A percentile compares a stretch with the other conserved stretches of the same genome.
Evolutionary conservation across 2,797 vertebrate genomes (phyloP).

Genomic region (Cossypha heuglini): DNA sequence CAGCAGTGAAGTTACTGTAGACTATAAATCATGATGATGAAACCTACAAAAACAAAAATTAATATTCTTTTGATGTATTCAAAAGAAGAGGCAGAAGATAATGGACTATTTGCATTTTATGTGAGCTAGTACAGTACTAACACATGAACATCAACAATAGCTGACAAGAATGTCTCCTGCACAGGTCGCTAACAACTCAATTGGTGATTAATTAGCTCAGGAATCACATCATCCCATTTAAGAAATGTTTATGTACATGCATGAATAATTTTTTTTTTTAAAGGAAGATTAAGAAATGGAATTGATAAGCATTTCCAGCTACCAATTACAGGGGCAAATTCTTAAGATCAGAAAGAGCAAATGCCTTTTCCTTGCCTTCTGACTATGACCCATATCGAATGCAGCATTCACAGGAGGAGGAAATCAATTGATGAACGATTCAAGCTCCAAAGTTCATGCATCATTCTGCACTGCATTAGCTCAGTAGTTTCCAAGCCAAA

Average conservation of each 20-base stretch:
- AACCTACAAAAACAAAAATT: conserved; percentile 69
- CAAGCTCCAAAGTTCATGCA: not conserved
- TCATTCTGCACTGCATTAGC: not conserved
- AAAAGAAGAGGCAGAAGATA: conserved; percentile 19
- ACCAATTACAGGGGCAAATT: not conserved
- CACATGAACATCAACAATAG: not conserved
- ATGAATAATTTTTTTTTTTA: not conserved
- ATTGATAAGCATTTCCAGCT: not conserved
- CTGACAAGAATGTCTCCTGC: not conserved
- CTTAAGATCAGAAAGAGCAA: not conserved
- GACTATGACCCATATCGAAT: not conserved
- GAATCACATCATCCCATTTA: not conserved
- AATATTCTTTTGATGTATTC: conserved; percentile 54
- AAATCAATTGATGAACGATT: not conserved
- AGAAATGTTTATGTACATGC: not conserved
- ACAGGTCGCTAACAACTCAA: not conserved
- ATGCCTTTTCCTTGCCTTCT: not conserved
- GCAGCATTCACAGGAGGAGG: not conserved
- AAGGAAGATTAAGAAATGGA: not conserved
- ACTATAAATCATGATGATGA: conserved; percentile 64
- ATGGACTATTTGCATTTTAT: conserved; percentile 8
- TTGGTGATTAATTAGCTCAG: not conserved
- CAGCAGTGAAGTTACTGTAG: conserved; percentile 67
- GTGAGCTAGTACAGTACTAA: conserved; percentile 5
- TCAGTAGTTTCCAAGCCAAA: not conserved